Percentiles rank a stretch among this genome's conserved stretches.
phyloP scores from a whole-genome alignment of 1,140 invertebrate genomes.

The Muscidifurax raptorellus region DNA sequence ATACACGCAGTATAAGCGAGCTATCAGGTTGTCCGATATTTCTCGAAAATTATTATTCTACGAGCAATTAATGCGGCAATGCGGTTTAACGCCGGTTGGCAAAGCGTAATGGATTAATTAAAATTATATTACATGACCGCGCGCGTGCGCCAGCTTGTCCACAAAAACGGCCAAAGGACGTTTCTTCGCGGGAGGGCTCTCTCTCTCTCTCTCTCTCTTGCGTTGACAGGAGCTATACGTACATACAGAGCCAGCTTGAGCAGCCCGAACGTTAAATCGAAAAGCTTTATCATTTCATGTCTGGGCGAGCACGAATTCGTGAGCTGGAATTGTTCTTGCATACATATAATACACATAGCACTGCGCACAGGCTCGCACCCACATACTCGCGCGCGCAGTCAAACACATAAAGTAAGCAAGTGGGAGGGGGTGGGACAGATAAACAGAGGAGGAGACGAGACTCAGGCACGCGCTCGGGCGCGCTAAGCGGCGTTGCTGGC shows the following conservation, averaged over 20 bases:
- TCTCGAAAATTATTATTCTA: neutral
- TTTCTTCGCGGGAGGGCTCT: neutral
- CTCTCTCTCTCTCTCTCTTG: no score
- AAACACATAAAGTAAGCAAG: constrained; percentile 3
- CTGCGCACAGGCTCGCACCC: no score
- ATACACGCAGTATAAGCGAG: no score
- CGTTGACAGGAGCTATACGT: neutral
- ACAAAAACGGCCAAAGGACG: neutral
- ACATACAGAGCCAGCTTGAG: no score
- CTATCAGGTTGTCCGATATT: no score
- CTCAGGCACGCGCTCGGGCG: constrained; percentile 48
- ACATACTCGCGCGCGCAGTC: neutral
- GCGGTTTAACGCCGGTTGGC: neutral
- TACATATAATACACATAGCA: neutral
- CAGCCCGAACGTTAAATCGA: constrained; percentile 33
- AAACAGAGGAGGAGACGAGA: neutral
- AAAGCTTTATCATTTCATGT: constrained; percentile 45
- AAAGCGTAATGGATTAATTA: neutral
- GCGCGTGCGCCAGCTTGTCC: neutral
- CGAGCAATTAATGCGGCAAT: neutral
- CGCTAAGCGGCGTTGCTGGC: constrained; percentile 50
- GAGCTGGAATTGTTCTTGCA: constrained; percentile 1
- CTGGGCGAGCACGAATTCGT: constrained; percentile 25
- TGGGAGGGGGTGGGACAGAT: neutral
- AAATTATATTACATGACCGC: neutral